Percentiles rank a stretch among this genome's conserved stretches.
These are phyloP conservation scores for Oligia latruncula DNA, from an alignment of 2,888 invertebrate species.

Conservation along the genomic window DNA sequence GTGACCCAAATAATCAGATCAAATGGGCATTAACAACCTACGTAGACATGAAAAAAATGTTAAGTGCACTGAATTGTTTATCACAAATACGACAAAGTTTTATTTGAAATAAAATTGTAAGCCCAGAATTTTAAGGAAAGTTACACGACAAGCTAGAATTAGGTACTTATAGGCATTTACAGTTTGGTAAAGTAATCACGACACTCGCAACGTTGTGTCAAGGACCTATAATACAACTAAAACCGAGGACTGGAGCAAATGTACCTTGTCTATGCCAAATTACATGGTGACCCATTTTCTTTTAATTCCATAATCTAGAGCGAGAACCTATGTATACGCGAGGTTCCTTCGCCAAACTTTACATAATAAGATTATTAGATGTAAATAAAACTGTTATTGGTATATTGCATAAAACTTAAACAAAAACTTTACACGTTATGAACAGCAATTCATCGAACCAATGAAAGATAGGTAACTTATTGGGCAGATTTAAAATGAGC, in stretches of 20 bases:
- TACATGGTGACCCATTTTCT: conserved; percentile 14
- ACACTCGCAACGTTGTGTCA: neutral
- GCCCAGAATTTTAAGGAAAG: neutral
- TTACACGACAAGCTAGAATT: neutral
- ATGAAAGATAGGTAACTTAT: conserved; percentile 14
- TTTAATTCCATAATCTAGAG: conserved; percentile 19
- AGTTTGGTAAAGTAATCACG: conserved; percentile 4
- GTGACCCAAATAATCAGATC: conserved; percentile 41
- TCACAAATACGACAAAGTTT: neutral
- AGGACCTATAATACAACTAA: conserved; percentile 1
- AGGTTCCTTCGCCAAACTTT: conserved; percentile 10
- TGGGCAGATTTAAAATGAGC: conserved; percentile 5
- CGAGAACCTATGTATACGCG: neutral
- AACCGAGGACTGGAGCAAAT: neutral
- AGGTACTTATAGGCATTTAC: neutral
- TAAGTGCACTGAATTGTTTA: conserved; percentile 2
- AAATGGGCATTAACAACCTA: conserved; percentile 12
- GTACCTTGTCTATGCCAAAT: neutral
- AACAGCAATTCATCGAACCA: neutral
- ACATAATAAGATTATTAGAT: neutral
- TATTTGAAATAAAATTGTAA: conserved; percentile 9
- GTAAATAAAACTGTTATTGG: neutral
- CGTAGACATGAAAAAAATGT: conserved; percentile 10
- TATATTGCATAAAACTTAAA: neutral
- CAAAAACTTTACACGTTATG: neutral